A percentile compares a stretch with the other conserved stretches of the same genome.
These are phyloP conservation scores for Cheracebus regulus DNA, from an alignment of 2,797 vertebrate species.

Conservation along the genomic window DNA sequence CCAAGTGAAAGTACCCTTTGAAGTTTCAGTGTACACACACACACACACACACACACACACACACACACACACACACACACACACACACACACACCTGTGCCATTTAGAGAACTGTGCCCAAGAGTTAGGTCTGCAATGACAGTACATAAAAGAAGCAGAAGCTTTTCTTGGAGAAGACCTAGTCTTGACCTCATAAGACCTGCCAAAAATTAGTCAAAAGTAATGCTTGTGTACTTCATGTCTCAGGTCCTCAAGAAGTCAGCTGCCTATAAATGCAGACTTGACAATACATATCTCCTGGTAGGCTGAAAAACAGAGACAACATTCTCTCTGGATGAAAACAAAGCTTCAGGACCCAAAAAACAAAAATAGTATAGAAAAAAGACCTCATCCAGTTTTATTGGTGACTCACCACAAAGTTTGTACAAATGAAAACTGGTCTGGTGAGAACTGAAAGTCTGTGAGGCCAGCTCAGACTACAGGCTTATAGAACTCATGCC, in stretches of 20 bases:
- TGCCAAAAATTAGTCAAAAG: neutral
- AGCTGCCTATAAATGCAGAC: neutral
- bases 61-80: too few species aligned
- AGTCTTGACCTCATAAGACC: neutral
- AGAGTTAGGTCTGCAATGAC: neutral
- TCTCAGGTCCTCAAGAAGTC: neutral
- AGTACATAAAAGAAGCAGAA: neutral
- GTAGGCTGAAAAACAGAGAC: neutral
- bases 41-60: too few species aligned
- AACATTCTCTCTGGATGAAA: neutral
- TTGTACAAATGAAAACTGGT: neutral
- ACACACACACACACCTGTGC: too few species aligned
- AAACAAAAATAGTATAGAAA: neutral
- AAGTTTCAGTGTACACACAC: neutral
- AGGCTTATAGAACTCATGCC: neutral
- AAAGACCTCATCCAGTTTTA: neutral
- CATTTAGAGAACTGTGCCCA: neutral
- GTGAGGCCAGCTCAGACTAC: neutral
- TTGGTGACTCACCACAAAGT: neutral
- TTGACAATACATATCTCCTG: neutral
- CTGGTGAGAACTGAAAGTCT: neutral
- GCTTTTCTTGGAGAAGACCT: neutral
- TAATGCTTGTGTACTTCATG: neutral
- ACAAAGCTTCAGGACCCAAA: neutral
- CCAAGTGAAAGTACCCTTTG: neutral